Evolutionary conservation across 2,888 invertebrate genomes (phyloP).

Genomic region (Drosophila emarginata): DNA sequence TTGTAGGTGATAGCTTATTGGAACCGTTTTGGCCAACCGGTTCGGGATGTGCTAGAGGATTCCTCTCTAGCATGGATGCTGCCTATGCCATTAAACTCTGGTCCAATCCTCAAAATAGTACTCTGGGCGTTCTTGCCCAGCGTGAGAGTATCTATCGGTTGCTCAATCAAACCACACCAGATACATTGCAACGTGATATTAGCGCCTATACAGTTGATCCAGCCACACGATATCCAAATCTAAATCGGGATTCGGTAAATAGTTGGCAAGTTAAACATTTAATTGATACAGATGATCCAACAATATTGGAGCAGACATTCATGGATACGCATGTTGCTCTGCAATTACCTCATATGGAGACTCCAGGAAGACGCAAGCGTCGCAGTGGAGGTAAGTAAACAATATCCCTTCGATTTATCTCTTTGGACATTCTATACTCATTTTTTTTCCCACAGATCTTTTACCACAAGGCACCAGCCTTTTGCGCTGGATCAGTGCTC

Average conservation of each 20-base stretch:
- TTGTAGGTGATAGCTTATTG: constrained; percentile 97
- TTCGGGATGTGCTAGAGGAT: constrained; percentile 98
- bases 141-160: constrained; percentile 95
- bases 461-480: constrained; percentile 80
- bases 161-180: constrained; percentile 97
- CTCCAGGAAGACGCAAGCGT: constrained; percentile 82
- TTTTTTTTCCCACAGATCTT: constrained; percentile 63
- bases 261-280: constrained; percentile 89
- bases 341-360: constrained; percentile 87
- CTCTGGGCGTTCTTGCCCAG: constrained; percentile 93
- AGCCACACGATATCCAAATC: constrained; percentile 92
- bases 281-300: constrained; percentile 88
- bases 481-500: constrained; percentile 81
- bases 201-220: constrained; percentile 94
- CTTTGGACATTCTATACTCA: too few species aligned
- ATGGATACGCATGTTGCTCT: constrained; percentile 82
- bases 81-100: constrained; percentile 96
- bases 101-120: constrained; percentile 86
- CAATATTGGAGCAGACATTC: constrained; percentile 84
- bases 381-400: constrained; percentile 78
- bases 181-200: constrained; percentile 95
- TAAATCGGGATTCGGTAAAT: constrained; percentile 89
- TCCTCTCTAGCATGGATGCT: constrained; percentile 96
- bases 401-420: too few species aligned
- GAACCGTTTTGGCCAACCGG: constrained; percentile 99